These are phyloP conservation scores for Enteromius treurensis DNA, from an alignment of 2,797 vertebrate species.

Conservation along the genomic window DNA sequence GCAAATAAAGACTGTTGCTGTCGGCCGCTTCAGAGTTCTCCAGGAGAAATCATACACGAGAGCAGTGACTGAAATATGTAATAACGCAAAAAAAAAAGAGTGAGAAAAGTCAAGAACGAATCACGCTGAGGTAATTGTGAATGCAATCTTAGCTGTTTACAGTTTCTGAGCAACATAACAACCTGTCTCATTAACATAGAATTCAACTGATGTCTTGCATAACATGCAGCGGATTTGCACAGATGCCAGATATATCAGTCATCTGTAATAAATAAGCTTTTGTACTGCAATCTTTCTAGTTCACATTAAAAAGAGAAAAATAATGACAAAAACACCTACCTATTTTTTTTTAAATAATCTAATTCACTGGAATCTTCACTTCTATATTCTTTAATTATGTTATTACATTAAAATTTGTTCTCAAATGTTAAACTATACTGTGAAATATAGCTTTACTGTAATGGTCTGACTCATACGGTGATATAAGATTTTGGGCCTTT, in stretches of 20 bases:
- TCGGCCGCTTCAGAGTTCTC: neutral
- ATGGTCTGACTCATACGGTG: neutral
- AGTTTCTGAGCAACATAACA: constrained; percentile 1
- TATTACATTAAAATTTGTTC: neutral
- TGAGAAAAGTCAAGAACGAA: neutral
- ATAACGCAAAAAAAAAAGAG: neutral
- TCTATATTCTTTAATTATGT: neutral
- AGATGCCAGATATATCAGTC: neutral
- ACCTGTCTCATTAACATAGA: constrained; percentile 1
- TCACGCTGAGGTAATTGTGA: neutral
- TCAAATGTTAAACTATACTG: neutral
- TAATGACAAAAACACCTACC: neutral
- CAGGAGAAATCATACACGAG: neutral
- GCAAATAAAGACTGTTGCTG: neutral
- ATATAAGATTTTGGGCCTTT: neutral
- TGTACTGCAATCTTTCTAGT: neutral
- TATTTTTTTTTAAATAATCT: neutral
- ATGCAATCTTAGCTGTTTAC: neutral
- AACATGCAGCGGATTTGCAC: neutral
- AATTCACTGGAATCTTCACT: neutral
- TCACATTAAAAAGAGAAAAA: neutral
- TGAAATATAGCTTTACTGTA: neutral
- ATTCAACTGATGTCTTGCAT: neutral
- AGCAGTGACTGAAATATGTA: neutral
- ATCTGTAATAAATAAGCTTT: constrained; percentile 19